Conservation (phyloP, 53 echinoderm and acorn worm genomes). For the Stichopus horrens region DNA sequence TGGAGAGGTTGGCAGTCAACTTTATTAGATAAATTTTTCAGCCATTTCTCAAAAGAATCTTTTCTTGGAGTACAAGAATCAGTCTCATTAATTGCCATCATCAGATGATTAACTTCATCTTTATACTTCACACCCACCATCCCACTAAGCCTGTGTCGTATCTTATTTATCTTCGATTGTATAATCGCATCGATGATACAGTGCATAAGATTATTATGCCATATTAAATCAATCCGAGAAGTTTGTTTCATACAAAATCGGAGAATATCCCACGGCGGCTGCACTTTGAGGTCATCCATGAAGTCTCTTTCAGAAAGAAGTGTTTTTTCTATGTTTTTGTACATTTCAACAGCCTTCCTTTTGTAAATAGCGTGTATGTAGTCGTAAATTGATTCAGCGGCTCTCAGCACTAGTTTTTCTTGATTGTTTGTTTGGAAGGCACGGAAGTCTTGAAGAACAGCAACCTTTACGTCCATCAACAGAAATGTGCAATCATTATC, state of each 20-base stretch:
- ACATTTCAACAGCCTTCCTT: neutral
- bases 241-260: neutral
- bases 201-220: too few relatives aligned
- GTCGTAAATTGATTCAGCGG: constrained; percentile 5
- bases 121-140: neutral
- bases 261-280: neutral
- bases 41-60: neutral
- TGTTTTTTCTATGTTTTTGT: neutral
- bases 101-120: neutral
- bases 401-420: neutral
- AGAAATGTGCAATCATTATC: neutral
- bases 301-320: neutral
- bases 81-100: neutral
- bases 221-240: neutral
- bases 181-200: too few relatives aligned
- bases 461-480: neutral
- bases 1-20: neutral
- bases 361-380: neutral
- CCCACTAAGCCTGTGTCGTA: too few relatives aligned
- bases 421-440: neutral
- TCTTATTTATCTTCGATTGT: too few relatives aligned
- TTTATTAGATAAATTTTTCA: neutral
- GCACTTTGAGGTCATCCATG: neutral
- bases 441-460: neutral
- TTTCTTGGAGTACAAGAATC: neutral